Conservation (phyloP, 2,888 invertebrate species). For the Aplocera efformata region DNA sequence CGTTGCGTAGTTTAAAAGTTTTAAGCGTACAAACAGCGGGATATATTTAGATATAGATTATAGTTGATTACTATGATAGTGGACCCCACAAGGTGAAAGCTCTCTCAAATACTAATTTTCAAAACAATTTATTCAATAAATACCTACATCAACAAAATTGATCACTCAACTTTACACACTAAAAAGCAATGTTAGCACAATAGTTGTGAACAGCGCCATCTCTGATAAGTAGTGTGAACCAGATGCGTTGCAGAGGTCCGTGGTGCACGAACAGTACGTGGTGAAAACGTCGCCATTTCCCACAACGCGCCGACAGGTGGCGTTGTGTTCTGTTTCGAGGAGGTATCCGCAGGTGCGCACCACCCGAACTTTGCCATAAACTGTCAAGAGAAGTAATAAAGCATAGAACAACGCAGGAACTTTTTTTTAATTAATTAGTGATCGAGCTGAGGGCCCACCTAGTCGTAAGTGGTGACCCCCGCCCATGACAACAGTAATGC, state of each 20-base stretch:
- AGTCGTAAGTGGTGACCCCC: too few relatives aligned
- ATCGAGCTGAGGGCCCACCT: too few relatives aligned
- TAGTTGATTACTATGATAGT: too few relatives aligned
- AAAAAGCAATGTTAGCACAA: slow-evolving; percentile 10
- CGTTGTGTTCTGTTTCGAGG: slow-evolving; percentile 74
- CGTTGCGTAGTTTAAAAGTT: too few relatives aligned
- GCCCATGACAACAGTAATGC: too few relatives aligned
- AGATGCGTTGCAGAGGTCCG: slow-evolving; percentile 86
- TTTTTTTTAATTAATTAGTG: neutral
- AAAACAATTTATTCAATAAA: slow-evolving; percentile 1
- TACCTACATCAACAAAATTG: neutral
- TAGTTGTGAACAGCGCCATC: slow-evolving; percentile 37
- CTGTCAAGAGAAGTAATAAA: slow-evolving; percentile 68
- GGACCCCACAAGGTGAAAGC: too few relatives aligned
- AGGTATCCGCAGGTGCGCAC: slow-evolving; percentile 91
- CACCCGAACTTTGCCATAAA: slow-evolving; percentile 87
- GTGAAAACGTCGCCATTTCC: slow-evolving; percentile 87
- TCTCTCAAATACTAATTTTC: too few relatives aligned
- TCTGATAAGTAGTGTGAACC: slow-evolving; percentile 22
- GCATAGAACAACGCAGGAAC: too few relatives aligned
- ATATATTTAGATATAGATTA: too few relatives aligned
- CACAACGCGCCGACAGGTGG: slow-evolving; percentile 83
- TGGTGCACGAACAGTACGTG: slow-evolving; percentile 88
- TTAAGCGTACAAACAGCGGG: too few relatives aligned
- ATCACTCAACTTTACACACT: too few relatives aligned